Evolutionary conservation across 2,797 vertebrate genomes (phyloP).

Genomic region (Podargus strigoides): DNA sequence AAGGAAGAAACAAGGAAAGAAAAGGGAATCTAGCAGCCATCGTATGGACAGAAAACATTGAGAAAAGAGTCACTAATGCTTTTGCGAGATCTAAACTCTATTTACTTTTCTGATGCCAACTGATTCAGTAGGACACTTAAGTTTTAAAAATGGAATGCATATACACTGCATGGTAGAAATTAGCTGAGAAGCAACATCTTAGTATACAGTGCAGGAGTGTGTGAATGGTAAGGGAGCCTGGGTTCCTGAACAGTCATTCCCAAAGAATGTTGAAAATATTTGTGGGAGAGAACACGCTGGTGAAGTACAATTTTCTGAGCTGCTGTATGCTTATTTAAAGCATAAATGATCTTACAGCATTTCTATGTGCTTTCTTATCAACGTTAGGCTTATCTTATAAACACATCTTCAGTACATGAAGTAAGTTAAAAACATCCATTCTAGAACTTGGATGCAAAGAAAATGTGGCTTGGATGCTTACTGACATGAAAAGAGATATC

Average conservation of each 20-base stretch:
- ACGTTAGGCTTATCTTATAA: constrained; percentile 8
- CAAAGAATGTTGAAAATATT: constrained; percentile 13
- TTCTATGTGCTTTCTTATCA: background rate
- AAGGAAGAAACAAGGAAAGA: background rate
- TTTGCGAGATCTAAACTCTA: background rate
- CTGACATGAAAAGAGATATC: background rate
- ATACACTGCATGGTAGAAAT: rapidly evolving
- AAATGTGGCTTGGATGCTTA: constrained; percentile 4
- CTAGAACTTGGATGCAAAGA: background rate
- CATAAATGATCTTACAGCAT: background rate
- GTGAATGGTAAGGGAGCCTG: background rate
- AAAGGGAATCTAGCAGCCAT: background rate
- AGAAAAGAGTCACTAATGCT: background rate
- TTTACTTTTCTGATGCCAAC: background rate
- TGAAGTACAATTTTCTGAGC: background rate
- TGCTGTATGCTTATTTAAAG: constrained; percentile 15
- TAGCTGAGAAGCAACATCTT: background rate
- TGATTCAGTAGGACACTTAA: background rate
- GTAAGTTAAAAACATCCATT: constrained; percentile 4
- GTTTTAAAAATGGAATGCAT: background rate
- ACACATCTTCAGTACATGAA: background rate
- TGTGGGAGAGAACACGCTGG: background rate
- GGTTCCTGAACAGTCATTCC: background rate
- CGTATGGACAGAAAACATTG: background rate
- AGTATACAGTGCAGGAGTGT: background rate